These are phyloP conservation scores for Portevinia maculata DNA, from an alignment of 2,888 invertebrate genomes.

Conservation along the genomic window DNA sequence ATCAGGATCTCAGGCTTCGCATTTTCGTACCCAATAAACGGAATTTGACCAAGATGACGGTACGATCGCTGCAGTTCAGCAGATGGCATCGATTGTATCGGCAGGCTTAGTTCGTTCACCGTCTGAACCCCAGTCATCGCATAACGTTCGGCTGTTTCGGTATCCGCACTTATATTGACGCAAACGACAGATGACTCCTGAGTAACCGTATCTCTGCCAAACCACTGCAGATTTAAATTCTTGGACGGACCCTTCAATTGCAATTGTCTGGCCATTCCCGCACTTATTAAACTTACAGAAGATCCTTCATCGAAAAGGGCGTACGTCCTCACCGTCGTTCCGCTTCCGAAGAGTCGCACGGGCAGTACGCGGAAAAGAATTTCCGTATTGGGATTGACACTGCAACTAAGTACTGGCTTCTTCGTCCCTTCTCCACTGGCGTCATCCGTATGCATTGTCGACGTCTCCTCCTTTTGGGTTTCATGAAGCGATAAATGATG, in stretches of 20 bases:
- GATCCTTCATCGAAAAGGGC: constrained; percentile 12
- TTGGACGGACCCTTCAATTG: not conserved
- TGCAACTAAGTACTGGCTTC: not conserved
- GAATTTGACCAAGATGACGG: not conserved
- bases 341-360: constrained; percentile 9
- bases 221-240: constrained; percentile 1
- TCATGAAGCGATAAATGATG: constrained; percentile 1
- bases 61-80: constrained; percentile 1
- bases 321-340: not conserved
- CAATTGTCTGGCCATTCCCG: constrained; percentile 1
- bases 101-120: not conserved
- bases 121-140: not conserved
- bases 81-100: not conserved
- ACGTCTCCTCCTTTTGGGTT: not conserved
- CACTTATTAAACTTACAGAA: not conserved
- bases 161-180: not conserved
- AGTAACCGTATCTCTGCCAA: not conserved
- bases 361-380: constrained; percentile 28
- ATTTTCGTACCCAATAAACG: constrained; percentile 7
- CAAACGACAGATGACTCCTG: not conserved
- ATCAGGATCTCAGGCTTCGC: constrained; percentile 16
- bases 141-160: not conserved
- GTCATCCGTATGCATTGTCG: not conserved
- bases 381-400: not conserved
- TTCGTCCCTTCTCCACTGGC: not conserved